Percentiles rank a stretch among this genome's conserved stretches.
These are phyloP conservation scores for Polypedilum vanderplanki DNA, from an alignment of 1,140 invertebrate genomes.

Conservation along the genomic window DNA sequence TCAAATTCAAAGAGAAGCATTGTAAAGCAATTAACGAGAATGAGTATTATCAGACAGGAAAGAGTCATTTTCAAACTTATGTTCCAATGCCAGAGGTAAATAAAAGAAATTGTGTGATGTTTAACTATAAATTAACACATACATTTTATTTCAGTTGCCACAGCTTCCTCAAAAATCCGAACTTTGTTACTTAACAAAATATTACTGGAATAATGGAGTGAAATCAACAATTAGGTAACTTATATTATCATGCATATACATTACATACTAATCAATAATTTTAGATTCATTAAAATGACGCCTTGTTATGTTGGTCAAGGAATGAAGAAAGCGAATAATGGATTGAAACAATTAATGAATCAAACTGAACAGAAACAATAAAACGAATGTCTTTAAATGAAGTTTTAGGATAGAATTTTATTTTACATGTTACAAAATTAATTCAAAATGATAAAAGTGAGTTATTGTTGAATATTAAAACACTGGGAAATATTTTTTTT, in stretches of 20 bases:
- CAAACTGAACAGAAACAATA: neutral
- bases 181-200: neutral
- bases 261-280: too few species aligned
- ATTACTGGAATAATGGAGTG: constrained; percentile 3
- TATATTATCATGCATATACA: too few species aligned
- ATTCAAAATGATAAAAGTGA: constrained; percentile 6
- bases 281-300: neutral
- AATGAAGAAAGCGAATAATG: neutral
- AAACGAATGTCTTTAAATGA: neutral
- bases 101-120: neutral
- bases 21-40: neutral
- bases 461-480: neutral
- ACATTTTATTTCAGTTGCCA: neutral
- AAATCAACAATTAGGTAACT: neutral
- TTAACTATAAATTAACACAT: neutral
- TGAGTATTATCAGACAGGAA: neutral
- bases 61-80: neutral
- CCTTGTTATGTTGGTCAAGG: constrained; percentile 21
- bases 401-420: neutral
- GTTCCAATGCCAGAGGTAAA: neutral
- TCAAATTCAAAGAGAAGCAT: neutral
- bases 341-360: neutral
- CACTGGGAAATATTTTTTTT: too few species aligned
- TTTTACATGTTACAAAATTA: constrained; percentile 4
- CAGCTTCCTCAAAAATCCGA: constrained; percentile 1